Evolutionary conservation across 1,140 invertebrate species (phyloP).

Genomic region (Saxidomus purpurata): DNA sequence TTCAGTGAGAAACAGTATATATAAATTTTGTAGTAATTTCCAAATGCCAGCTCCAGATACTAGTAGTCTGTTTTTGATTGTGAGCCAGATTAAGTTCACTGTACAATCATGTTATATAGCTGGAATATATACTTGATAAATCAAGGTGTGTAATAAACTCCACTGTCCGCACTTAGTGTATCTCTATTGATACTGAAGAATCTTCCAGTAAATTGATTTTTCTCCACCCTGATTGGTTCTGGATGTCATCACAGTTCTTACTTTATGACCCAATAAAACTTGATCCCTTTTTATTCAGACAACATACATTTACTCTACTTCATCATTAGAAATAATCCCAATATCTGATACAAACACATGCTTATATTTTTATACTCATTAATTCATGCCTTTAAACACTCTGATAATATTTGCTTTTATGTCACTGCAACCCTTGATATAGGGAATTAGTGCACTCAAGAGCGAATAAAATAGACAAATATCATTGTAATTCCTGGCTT

Average conservation of each 20-base stretch:
- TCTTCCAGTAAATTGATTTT: neutral
- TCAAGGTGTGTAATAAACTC: neutral
- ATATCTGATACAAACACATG: neutral
- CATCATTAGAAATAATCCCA: neutral
- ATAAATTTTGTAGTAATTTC: conserved; percentile 12
- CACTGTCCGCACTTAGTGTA: neutral
- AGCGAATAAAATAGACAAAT: conserved; percentile 10
- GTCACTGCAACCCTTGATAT: neutral
- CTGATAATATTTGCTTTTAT: neutral
- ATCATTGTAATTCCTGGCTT: conserved; percentile 1
- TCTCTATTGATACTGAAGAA: neutral
- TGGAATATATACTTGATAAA: neutral
- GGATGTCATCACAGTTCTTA: neutral
- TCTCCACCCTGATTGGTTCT: conserved; percentile 1
- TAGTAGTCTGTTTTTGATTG: neutral
- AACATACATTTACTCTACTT: neutral
- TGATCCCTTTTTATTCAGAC: neutral
- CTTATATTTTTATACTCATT: neutral
- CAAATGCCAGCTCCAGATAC: conserved; percentile 32
- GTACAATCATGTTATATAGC: neutral
- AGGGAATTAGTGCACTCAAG: neutral
- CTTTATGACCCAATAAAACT: conserved; percentile 7
- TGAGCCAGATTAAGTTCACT: conserved; percentile 9
- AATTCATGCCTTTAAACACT: neutral
- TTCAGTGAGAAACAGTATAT: neutral